Evolutionary conservation across 2,888 invertebrate species (phyloP).

Genomic region (Microctonus hyperodae): DNA sequence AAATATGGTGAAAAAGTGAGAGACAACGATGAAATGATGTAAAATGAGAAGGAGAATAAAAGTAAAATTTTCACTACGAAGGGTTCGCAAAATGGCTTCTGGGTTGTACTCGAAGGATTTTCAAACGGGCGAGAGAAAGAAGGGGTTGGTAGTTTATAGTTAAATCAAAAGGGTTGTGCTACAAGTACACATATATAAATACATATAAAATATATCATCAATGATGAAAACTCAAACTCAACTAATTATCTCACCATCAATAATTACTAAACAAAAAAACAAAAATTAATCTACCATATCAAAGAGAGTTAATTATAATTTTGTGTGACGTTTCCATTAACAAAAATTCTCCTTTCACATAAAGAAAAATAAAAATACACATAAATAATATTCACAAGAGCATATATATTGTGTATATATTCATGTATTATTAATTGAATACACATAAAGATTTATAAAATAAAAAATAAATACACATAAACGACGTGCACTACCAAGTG

Average conservation of each 20-base stretch:
- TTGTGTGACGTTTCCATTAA: not conserved
- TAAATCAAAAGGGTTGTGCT: slow-evolving; percentile 53
- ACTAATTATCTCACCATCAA: slow-evolving; percentile 59
- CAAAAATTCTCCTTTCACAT: too few relatives aligned
- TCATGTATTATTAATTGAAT: not conserved
- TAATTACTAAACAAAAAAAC: slow-evolving; percentile 51
- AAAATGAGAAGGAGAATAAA: not conserved
- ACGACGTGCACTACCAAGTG: not conserved
- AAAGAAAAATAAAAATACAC: not conserved
- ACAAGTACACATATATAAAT: slow-evolving; percentile 23
- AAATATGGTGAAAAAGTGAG: not conserved
- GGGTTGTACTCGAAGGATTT: slow-evolving; percentile 33
- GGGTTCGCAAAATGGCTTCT: slow-evolving; percentile 33
- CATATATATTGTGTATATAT: too few relatives aligned
- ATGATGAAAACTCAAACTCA: slow-evolving; percentile 33
- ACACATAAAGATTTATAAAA: not conserved
- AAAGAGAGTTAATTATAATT: not conserved
- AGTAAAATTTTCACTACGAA: not conserved
- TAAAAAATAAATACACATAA: not conserved
- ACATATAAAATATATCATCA: not conserved
- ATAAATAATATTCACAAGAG: not conserved
- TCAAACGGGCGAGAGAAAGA: not conserved
- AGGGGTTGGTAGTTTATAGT: slow-evolving; percentile 20
- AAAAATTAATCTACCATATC: slow-evolving; percentile 12
- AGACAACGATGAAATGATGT: not conserved